Percentiles rank a stretch among this genome's conserved stretches.
Evolutionary conservation across 2,888 invertebrate species (phyloP).

Genomic region (Lottia gigantea): DNA sequence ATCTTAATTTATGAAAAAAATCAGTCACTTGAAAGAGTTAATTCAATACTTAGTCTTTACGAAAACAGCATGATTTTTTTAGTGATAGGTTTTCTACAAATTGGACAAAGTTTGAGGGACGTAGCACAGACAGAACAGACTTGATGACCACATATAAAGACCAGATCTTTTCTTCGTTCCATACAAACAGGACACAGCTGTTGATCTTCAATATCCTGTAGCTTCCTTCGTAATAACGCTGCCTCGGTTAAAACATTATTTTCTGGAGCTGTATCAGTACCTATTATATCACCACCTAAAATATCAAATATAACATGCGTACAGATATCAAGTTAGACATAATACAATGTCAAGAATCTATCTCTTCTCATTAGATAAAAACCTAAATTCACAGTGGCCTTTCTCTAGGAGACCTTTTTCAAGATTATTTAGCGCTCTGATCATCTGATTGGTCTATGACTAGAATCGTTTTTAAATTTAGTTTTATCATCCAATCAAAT

Average conservation of each 20-base stretch:
- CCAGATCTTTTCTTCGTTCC: slow-evolving; percentile 84
- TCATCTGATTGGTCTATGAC: no score
- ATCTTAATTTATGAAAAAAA: no score
- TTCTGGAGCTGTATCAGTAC: not conserved
- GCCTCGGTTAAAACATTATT: slow-evolving; percentile 9
- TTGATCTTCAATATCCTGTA: slow-evolving; percentile 87
- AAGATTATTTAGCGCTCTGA: no score
- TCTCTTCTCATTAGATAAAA: no score
- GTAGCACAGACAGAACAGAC: slow-evolving; percentile 85
- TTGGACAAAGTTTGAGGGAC: slow-evolving; percentile 85
- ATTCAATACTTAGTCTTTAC: slow-evolving; percentile 3
- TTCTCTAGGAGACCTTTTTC: no score
- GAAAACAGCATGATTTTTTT: slow-evolving; percentile 77
- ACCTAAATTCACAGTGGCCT: no score
- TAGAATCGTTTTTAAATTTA: no score
- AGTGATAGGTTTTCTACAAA: slow-evolving; percentile 83
- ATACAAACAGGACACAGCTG: slow-evolving; percentile 89
- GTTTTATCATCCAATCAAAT: no score
- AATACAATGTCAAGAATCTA: no score
- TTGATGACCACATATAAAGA: slow-evolving; percentile 89
- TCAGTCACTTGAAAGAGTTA: no score
- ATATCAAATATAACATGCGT: no score
- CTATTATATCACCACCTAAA: not conserved
- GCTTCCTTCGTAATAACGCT: slow-evolving; percentile 72
- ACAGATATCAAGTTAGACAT: no score